phyloP scores from a whole-genome alignment of 2,888 invertebrate genomes.

The Nemotelus pantherinus region DNA sequence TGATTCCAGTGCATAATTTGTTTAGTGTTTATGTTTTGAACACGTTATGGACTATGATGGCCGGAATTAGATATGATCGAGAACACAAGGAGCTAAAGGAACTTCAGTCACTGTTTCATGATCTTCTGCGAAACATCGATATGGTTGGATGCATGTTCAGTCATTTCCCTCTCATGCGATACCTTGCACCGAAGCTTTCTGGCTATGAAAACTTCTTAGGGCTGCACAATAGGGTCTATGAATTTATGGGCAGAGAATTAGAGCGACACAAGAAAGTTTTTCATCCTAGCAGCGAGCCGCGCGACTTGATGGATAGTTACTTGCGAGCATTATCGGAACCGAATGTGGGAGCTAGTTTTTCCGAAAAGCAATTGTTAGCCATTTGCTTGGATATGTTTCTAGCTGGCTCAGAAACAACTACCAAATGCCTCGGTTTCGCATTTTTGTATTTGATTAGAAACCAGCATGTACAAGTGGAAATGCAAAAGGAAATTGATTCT shows the following conservation, averaged over 20 bases:
- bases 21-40: constrained; percentile 83
- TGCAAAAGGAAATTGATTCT: constrained; percentile 80
- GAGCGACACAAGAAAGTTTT: constrained; percentile 75
- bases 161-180: constrained; percentile 78
- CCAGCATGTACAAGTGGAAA: constrained; percentile 77
- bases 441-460: constrained; percentile 78
- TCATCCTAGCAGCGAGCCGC: constrained; percentile 70
- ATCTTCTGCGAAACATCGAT: constrained; percentile 78
- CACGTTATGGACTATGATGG: constrained; percentile 85
- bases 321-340: constrained; percentile 73
- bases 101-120: constrained; percentile 75
- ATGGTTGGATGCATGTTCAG: constrained; percentile 85
- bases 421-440: constrained; percentile 79
- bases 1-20: constrained; percentile 76
- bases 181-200: constrained; percentile 77
- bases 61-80: constrained; percentile 77
- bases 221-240: constrained; percentile 77
- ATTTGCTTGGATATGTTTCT: constrained; percentile 87
- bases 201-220: constrained; percentile 79
- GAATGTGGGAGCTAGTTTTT: constrained; percentile 68
- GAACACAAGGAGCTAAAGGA: constrained; percentile 75
- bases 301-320: constrained; percentile 86
- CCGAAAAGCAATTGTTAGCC: constrained; percentile 80
- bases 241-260: constrained; percentile 77
- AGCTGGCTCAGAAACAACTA: constrained; percentile 88